Base-by-base conservation (phyloP, 1,140 invertebrate species). In the Reticulitermes speratus region DNA sequence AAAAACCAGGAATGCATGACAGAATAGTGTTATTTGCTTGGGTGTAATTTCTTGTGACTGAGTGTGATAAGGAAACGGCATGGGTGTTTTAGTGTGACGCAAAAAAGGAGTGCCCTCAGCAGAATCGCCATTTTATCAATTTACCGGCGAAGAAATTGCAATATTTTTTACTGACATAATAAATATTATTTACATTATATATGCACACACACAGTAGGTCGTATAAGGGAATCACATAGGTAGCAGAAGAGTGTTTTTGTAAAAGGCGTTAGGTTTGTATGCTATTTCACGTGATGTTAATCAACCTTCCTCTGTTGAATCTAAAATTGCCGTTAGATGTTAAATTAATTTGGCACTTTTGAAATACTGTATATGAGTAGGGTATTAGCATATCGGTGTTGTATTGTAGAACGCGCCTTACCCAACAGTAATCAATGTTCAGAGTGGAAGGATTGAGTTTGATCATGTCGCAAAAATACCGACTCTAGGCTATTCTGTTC, bases 111-210 rank as follows among this genome's bases (percentile, higher is more conserved):
- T 85, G 85, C 59, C 85, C 85, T 84, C 32, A 7, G 55, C 59
- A 32, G 59, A 55, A 85, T 69, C 85, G 85, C 85, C 85, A 85
- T 85, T 85, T 85, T 85, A 59, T 85, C 45, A 69, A n/a, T 44
- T 85, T 82, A 85, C 85, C 85, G 85, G 85, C 59, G 81, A 81
- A 44, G 32, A 65, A 85, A 75, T 84, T n/a, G 44, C 45, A 84
- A 59, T 48, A 25, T 25, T 75, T 75, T 75, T 3, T 75, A 75
- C 14, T 75, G 25, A 30, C n/a, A 25, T 75, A 5, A 6, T 75
- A 75, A 75, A 75, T 75, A 30, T 30, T n/a, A 0, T 11, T 75
- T 25, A 30, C 2, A 30, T 75, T 75, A 3, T n/a, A 75, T 30
- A 30, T 75, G 8, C n/a, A 75, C 19, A 21, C 19, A 55, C 14